Percentiles rank a stretch among this genome's conserved stretches.
phyloP scores from a whole-genome alignment of 2,797 vertebrate species.

The Melanotaenia maccullochi region DNA sequence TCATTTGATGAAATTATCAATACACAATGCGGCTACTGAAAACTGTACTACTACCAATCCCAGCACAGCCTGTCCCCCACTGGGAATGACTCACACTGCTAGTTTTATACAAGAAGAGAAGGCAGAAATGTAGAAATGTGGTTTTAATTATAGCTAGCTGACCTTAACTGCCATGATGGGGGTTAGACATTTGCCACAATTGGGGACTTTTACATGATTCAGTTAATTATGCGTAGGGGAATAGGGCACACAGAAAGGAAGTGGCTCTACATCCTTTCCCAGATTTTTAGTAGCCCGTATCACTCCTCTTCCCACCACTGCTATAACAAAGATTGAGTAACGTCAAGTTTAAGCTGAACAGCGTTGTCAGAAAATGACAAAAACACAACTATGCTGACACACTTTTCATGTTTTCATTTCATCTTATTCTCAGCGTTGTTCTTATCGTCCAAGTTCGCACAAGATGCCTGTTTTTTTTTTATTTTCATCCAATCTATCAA shows the following conservation, averaged over 20 bases:
- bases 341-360: background rate
- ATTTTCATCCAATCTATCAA: slow-evolving; percentile 2
- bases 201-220: slow-evolving; percentile 70
- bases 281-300: slow-evolving; percentile 48
- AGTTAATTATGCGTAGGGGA: slow-evolving; percentile 65
- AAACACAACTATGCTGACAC: too few species aligned
- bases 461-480: background rate
- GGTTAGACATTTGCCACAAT: slow-evolving; percentile 53
- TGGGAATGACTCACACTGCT: slow-evolving; percentile 32
- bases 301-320: slow-evolving; percentile 49
- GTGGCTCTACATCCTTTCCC: slow-evolving; percentile 72
- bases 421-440: background rate
- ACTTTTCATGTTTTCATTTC: background rate
- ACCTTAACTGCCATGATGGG: slow-evolving; percentile 28
- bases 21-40: slow-evolving; percentile 39
- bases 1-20: slow-evolving; percentile 56
- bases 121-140: slow-evolving; percentile 45
- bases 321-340: background rate
- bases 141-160: slow-evolving; percentile 51
- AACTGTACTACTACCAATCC: slow-evolving; percentile 35
- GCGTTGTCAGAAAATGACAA: background rate
- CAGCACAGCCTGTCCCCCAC: slow-evolving; percentile 34
- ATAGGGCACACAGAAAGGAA: slow-evolving; percentile 61
- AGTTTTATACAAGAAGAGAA: slow-evolving; percentile 15
- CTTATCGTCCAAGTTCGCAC: background rate